Evolutionary conservation across 2,888 invertebrate genomes (phyloP).

Genomic region (Harpalus rubripes): DNA sequence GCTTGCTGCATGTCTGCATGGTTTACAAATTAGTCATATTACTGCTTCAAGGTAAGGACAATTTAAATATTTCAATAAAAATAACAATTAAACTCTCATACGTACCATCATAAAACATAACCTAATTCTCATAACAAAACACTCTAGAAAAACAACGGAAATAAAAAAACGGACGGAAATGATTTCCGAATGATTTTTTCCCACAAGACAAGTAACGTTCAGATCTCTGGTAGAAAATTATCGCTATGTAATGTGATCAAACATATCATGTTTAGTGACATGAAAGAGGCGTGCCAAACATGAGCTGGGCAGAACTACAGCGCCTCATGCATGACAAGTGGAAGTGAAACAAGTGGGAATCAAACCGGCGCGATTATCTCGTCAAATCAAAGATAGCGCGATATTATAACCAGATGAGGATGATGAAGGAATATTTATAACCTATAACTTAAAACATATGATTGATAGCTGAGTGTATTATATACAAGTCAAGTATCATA

Average conservation of each 20-base stretch:
- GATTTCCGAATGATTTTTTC: slow-evolving; percentile 36
- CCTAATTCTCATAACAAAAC: slow-evolving; percentile 15
- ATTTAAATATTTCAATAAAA: slow-evolving; percentile 1
- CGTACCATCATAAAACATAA: slow-evolving; percentile 21
- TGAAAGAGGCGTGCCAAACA: slow-evolving; percentile 49
- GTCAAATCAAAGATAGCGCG: slow-evolving; percentile 4
- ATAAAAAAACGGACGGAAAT: neutral
- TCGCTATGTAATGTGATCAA: slow-evolving; percentile 51
- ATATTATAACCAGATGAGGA: neutral
- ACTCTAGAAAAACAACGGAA: slow-evolving; percentile 28
- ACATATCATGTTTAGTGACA: slow-evolving; percentile 51
- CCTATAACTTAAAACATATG: neutral
- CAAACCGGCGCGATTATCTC: slow-evolving; percentile 25
- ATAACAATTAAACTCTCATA: neutral
- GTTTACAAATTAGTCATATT: slow-evolving; percentile 35
- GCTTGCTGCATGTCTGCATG: slow-evolving; percentile 36
- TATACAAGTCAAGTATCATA: neutral
- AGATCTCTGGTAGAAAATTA: slow-evolving; percentile 14
- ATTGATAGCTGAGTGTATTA: neutral
- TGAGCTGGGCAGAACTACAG: slow-evolving; percentile 31
- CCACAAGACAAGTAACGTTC: slow-evolving; percentile 15
- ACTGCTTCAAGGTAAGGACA: slow-evolving; percentile 47
- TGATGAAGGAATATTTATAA: neutral
- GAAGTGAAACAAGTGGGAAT: slow-evolving; percentile 11
- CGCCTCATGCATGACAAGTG: slow-evolving; percentile 25